Conservation (phyloP, 1,140 invertebrate genomes). For the Chrysopa pallens region DNA sequence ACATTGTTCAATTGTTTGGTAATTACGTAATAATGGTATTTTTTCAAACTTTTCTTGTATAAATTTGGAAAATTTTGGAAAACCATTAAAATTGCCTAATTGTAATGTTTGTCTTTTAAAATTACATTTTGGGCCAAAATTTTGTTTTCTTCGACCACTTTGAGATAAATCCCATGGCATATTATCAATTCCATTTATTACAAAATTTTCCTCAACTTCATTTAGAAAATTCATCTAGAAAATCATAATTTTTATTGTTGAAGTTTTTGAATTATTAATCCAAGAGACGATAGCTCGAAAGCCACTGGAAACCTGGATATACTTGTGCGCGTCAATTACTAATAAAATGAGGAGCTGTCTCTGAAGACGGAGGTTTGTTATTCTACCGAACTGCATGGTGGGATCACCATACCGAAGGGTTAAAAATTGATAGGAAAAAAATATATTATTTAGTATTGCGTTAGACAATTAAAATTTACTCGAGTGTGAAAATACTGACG, state of each 20-base stretch:
- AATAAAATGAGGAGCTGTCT: too few relatives aligned
- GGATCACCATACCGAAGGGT: too few relatives aligned
- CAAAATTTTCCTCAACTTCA: conserved; percentile 41
- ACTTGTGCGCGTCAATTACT: too few relatives aligned
- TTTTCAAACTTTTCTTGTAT: conserved; percentile 61
- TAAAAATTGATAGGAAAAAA: too few relatives aligned
- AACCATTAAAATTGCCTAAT: conserved; percentile 64
- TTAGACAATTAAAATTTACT: too few relatives aligned
- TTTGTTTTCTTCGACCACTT: conserved; percentile 92
- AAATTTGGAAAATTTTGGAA: conserved; percentile 66
- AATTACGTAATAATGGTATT: conserved; percentile 45
- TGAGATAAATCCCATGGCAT: conserved; percentile 84
- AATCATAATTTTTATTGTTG: conserved; percentile 5
- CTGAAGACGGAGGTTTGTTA: too few relatives aligned
- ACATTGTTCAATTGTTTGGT: conserved; percentile 89
- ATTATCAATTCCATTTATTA: conserved; percentile 57
- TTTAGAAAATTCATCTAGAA: conserved; percentile 52
- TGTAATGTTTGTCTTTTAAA: conserved; percentile 87
- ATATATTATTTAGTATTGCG: too few relatives aligned
- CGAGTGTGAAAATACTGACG: too few relatives aligned
- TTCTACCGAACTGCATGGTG: too few relatives aligned
- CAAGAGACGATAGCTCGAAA: too few relatives aligned
- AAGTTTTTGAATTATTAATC: too few relatives aligned
- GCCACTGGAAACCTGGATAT: too few relatives aligned
- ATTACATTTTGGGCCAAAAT: conserved; percentile 96